Evolutionary conservation across 2,888 invertebrate genomes (phyloP).

Genomic region (Exephanes ischioxanthus): DNA sequence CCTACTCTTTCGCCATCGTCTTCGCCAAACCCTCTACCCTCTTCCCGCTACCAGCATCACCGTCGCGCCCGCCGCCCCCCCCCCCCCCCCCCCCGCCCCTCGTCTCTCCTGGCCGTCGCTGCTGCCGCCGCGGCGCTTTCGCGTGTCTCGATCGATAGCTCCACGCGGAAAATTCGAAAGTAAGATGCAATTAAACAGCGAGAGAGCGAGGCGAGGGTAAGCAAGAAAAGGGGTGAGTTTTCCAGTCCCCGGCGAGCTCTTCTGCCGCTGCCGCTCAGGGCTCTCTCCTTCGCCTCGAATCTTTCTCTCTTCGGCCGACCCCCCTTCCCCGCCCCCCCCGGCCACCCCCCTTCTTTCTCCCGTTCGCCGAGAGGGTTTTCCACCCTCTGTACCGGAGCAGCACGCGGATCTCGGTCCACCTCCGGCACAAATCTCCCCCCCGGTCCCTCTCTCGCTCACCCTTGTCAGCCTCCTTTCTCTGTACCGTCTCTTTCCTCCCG

Average conservation of each 20-base stretch:
- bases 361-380: conserved; percentile 70
- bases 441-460: conserved; percentile 58
- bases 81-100: too few species aligned
- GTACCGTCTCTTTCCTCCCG: conserved; percentile 24
- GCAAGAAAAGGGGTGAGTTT: conserved; percentile 85
- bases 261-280: conserved; percentile 66
- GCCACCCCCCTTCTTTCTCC: conserved; percentile 31
- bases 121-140: conserved; percentile 59
- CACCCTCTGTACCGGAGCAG: conserved; percentile 64
- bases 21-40: conserved; percentile 58
- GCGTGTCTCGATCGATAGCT: conserved; percentile 85
- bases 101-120: conserved; percentile 51
- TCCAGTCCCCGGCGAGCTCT: conserved; percentile 79
- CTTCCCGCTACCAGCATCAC: conserved; percentile 56
- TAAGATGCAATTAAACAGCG: conserved; percentile 85
- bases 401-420: conserved; percentile 67
- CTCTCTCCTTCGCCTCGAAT: conserved; percentile 67
- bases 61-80: conserved; percentile 56
- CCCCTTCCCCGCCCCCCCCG: conserved; percentile 60
- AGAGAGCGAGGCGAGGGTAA: conserved; percentile 82
- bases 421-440: conserved; percentile 61
- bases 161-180: conserved; percentile 85
- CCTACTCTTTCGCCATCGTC: conserved; percentile 55
- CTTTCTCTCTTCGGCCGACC: conserved; percentile 66
- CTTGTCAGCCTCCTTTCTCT: conserved; percentile 46